Evolutionary conservation across 2,113 vertebrate genomes (phyloP), one percentile per base, ranked within the genome.

Genomic region (Galemys pyrenaicus): DNA sequence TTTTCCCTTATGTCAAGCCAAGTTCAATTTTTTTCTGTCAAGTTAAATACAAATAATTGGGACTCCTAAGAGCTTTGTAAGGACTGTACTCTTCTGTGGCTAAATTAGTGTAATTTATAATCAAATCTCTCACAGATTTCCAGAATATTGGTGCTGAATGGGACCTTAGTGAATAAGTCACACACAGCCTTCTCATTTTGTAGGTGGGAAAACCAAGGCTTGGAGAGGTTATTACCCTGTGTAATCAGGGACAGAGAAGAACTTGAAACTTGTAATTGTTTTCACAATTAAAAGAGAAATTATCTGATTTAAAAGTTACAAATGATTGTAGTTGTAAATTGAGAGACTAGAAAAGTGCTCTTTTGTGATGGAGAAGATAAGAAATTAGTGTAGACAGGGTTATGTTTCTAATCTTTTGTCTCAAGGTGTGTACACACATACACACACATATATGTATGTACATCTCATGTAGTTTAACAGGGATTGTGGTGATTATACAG

Each of bases 11-110:
- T 96, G 75, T 54, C 28, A 92, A 91, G 32, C 32, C 30, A 85
- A 94, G 51, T 92, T 89, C 92, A 81, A 97, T 97, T 98, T 97
- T 94, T 96, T 96, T 83, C 93, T 97, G 88, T 96, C 96, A 98
- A 97, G 96, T 97, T 97, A 97, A 88, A 90, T 88, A 85, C 30
- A 93, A 41, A 73, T 95, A 96, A 85, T 89, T 92, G 60, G 79
- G 41, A 92, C 75, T 93, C 46, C 46, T 91, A n/a, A 88, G 32
- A 73, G 44, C 71, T 93, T 87, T 93, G 39, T 73, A 91, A 95
- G 80, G 77, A 81, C 74, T 84, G 32, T 91, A 67, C 67, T 95
- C 83, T 95, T 91, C 88, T 93, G 79, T 91, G 65, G 74, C 70
- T 96, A 94, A 93, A 86, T 93, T 85, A 93, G 80, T 91, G 83